Evolutionary conservation across 2,113 vertebrate genomes (phyloP).

Genomic region (Albula glossodonta): DNA sequence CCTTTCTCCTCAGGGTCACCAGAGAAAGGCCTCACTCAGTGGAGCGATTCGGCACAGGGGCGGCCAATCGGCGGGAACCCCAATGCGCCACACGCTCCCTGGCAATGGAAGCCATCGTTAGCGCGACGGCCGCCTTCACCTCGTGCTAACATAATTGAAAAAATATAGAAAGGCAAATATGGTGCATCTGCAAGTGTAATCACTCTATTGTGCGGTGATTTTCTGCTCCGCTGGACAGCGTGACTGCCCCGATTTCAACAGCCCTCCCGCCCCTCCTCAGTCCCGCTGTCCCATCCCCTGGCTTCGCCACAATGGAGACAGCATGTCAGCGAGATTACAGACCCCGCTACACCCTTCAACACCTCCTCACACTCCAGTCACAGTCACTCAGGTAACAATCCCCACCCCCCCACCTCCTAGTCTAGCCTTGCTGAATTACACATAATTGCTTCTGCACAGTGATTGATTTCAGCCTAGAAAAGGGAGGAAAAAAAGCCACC

Average conservation of each 20-base stretch:
- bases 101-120: slow-evolving; percentile 63
- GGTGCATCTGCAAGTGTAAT: slow-evolving; percentile 97
- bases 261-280: slow-evolving; percentile 74
- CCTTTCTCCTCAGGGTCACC: too few species aligned
- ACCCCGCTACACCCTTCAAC: slow-evolving; percentile 56
- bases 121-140: slow-evolving; percentile 51
- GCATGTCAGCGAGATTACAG: slow-evolving; percentile 82
- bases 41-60: not conserved
- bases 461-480: slow-evolving; percentile 98
- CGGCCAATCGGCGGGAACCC: slow-evolving; percentile 14
- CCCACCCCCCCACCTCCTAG: slow-evolving; percentile 94
- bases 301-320: slow-evolving; percentile 57
- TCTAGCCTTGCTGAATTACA: slow-evolving; percentile 95
- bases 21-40: not conserved
- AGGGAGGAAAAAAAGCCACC: slow-evolving; percentile 43
- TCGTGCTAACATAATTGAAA: slow-evolving; percentile 21
- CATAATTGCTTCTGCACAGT: slow-evolving; percentile 95
- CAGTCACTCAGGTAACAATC: slow-evolving; percentile 95
- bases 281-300: slow-evolving; percentile 56
- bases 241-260: slow-evolving; percentile 84
- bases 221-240: slow-evolving; percentile 95
- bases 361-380: slow-evolving; percentile 41
- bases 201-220: slow-evolving; percentile 93
- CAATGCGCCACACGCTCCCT: slow-evolving; percentile 50
- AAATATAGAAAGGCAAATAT: slow-evolving; percentile 71